phyloP scores from a whole-genome alignment of 2,888 invertebrate genomes.

The Osmoderma eremita region DNA sequence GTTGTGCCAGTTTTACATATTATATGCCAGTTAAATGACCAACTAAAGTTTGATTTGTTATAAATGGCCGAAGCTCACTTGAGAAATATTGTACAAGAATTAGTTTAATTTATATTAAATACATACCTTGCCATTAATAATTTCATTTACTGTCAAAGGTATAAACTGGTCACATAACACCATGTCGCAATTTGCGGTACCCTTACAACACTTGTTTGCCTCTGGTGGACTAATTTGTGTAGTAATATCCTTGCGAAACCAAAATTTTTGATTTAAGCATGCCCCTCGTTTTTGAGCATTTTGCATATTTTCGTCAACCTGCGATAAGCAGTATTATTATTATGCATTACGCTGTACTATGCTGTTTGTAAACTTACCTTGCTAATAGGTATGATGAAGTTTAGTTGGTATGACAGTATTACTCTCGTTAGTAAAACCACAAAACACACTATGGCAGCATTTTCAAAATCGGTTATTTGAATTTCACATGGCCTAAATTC shows the following conservation, averaged over 20 bases:
- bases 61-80: too few relatives aligned
- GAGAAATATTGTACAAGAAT: background rate
- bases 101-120: background rate
- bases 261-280: conserved; percentile 84
- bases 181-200: conserved; percentile 52
- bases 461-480: conserved; percentile 99
- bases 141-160: conserved; percentile 93
- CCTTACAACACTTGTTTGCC: conserved; percentile 60
- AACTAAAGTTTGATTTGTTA: too few relatives aligned
- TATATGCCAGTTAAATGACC: too few relatives aligned
- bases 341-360: background rate
- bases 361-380: conserved; percentile 66
- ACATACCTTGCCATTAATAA: conserved; percentile 91
- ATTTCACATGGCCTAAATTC: conserved; percentile 99
- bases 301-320: conserved; percentile 96
- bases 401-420: conserved; percentile 94
- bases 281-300: conserved; percentile 93
- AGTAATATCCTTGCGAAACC: conserved; percentile 88
- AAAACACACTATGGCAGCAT: conserved; percentile 98
- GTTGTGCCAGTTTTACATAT: too few relatives aligned
- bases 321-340: conserved; percentile 1
- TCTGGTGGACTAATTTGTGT: conserved; percentile 65
- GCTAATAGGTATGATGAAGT: conserved; percentile 97
- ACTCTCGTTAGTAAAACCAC: conserved; percentile 96
- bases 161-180: conserved; percentile 69